Percentiles rank a stretch among this genome's conserved stretches.
phyloP scores from a whole-genome alignment of 92 coral and sea anemone genomes.

The Phenganax stokvisi region DNA sequence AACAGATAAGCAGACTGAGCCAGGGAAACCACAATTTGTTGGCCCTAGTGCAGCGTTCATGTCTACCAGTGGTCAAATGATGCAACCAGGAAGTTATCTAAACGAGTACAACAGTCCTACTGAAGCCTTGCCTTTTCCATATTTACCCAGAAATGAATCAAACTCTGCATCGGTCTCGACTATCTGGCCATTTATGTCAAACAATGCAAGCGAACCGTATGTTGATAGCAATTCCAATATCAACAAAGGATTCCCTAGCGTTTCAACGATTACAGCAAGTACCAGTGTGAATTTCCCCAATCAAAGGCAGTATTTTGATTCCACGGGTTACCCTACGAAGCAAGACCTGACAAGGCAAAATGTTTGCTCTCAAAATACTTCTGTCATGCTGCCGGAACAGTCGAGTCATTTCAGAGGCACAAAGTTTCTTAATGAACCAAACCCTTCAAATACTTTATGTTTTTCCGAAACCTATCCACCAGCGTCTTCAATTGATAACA shows the following conservation, averaged over 20 bases:
- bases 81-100: neutral
- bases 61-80: neutral
- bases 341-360: neutral
- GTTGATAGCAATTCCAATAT: slow-evolving; percentile 12
- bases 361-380: neutral
- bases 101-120: neutral
- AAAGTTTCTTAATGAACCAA: slow-evolving; percentile 2
- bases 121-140: neutral
- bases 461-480: slow-evolving; percentile 33
- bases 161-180: neutral
- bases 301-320: slow-evolving; percentile 7
- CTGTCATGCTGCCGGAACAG: slow-evolving; percentile 18
- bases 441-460: slow-evolving; percentile 3
- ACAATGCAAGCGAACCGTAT: slow-evolving; percentile 6
- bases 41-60: neutral
- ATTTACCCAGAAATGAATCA: neutral
- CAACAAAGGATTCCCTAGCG: slow-evolving; percentile 19
- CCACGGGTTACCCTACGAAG: neutral
- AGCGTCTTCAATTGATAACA: neutral
- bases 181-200: slow-evolving; percentile 14
- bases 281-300: slow-evolving; percentile 8
- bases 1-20: slow-evolving; percentile 5
- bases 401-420: slow-evolving; percentile 10
- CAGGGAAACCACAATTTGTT: neutral
- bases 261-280: neutral